Percentiles rank a stretch among this genome's conserved stretches.
phyloP scores from a whole-genome alignment of 2,797 vertebrate species.

The Syngnathus rostellatus region DNA sequence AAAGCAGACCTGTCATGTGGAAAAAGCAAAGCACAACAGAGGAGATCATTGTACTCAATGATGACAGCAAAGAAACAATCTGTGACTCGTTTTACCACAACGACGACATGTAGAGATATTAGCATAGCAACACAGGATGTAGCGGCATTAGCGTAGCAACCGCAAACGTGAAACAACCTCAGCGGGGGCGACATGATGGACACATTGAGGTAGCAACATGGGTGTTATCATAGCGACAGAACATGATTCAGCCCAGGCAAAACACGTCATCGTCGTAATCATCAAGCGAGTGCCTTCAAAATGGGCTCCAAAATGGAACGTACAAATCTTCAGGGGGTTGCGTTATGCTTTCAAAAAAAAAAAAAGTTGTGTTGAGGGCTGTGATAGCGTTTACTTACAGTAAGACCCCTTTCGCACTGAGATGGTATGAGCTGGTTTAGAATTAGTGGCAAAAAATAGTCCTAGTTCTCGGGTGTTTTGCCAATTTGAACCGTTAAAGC shows the following conservation, averaged over 20 bases:
- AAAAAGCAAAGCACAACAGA: constrained; percentile 20
- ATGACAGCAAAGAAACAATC: constrained; percentile 23
- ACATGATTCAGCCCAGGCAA: constrained; percentile 8
- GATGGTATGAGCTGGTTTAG: not conserved
- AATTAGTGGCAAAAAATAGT: not conserved
- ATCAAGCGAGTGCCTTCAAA: not conserved
- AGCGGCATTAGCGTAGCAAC: constrained; percentile 25
- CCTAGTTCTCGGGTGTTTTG: not conserved
- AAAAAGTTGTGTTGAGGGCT: not conserved
- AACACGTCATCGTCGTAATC: not conserved
- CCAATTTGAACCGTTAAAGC: not conserved
- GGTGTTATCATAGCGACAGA: constrained; percentile 30
- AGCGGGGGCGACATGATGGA: constrained; percentile 30
- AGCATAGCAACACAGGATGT: constrained; percentile 32
- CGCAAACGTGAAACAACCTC: constrained; percentile 30
- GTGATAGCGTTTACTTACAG: not conserved
- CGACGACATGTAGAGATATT: constrained; percentile 26
- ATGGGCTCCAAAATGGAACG: not conserved
- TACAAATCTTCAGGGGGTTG: not conserved
- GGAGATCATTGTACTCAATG: not conserved
- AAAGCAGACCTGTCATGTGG: constrained; percentile 13
- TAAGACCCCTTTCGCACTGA: not conserved
- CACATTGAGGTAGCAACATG: constrained; percentile 29
- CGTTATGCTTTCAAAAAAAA: not conserved
- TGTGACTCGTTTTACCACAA: constrained; percentile 11